Evolutionary conservation across 2,797 vertebrate species (phyloP), one percentile per base, ranked within the genome.

Genomic region (Lepidocolaptes lacrymiger): DNA sequence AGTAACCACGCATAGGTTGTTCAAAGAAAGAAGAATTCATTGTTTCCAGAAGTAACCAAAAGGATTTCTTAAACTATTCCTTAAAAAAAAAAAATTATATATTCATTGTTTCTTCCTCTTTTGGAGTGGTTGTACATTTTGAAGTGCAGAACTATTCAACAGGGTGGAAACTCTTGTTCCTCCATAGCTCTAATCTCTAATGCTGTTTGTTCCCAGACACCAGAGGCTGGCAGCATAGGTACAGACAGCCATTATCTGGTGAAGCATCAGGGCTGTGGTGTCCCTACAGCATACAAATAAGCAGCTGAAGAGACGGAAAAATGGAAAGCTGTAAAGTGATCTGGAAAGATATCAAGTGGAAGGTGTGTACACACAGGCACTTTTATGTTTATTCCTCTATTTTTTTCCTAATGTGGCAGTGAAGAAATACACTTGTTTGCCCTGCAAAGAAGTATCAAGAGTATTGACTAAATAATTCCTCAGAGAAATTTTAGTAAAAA

Each of bases 251-350:
- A 79, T 90, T 94, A 97, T 97, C 95, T 90, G 37, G 34, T 4
- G 7, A 88, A 86, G 63, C 85, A 96, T 96, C 96, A 88, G 76
- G 59, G 37, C 82, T 71, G 69, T 59, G 48, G 41, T 93, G 85
- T 94, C 66, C 46, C 82, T 51, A 6, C 77, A 91, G 96, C 88
- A 96, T 95, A 93, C 80, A 91, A 95, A 96, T 93, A 92, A 93
- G 96, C 63, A 92, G 82, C 43, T 39, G 63, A 88, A 94, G 93
- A 91, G n/a, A 49, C 0, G 85, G 95, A 90, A 96, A 94, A 94
- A 94, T 88, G 91, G 91, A 90, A 89, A 93, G 88, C 27, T 82
- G 95, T 93, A 94, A 96, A 86, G 59, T 84, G 89, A 97, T 94
- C 87, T 2, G 27, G 85, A 91, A 85, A 81, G 89, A 69, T 93